Evolutionary conservation across 2,797 vertebrate species (phyloP).

Genomic region (Melanotaenia maccullochi): DNA sequence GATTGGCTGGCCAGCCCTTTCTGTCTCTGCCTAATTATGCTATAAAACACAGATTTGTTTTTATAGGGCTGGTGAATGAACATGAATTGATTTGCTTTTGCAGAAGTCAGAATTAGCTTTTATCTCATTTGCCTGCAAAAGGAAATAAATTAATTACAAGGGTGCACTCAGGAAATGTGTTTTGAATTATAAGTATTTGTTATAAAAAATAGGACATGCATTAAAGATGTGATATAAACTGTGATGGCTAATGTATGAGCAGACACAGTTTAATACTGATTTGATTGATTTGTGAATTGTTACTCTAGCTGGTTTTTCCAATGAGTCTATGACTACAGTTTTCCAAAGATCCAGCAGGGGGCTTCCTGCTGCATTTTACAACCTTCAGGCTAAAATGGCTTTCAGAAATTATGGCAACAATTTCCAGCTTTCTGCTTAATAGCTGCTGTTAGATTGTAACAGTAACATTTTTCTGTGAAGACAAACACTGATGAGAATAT

Average conservation of each 20-base stretch:
- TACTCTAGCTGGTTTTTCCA: constrained; percentile 12
- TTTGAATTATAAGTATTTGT: not conserved
- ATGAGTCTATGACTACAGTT: constrained; percentile 31
- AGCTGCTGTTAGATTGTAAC: constrained; percentile 35
- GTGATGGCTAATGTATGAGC: not conserved
- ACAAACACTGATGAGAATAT: constrained; percentile 55
- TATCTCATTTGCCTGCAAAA: not conserved
- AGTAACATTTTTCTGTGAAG: constrained; percentile 36
- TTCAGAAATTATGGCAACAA: constrained; percentile 44
- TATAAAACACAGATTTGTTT: constrained; percentile 45
- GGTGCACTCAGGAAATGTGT: not conserved
- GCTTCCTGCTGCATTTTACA: constrained; percentile 33
- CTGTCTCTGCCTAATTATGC: constrained; percentile 42
- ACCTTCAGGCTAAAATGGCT: constrained; percentile 41
- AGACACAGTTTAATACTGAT: constrained; percentile 9
- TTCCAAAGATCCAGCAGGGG: constrained; percentile 44
- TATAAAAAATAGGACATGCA: not conserved
- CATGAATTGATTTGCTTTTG: constrained; percentile 35
- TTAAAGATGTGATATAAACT: not conserved
- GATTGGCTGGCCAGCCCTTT: constrained; percentile 23
- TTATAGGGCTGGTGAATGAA: constrained; percentile 23
- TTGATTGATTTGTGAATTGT: constrained; percentile 5
- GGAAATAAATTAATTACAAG: not conserved
- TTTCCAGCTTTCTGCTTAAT: constrained; percentile 32
- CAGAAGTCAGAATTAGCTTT: not conserved